These are phyloP conservation scores for Spea multiplicata DNA, from an alignment of 2,113 vertebrate species.

Conservation along the genomic window DNA sequence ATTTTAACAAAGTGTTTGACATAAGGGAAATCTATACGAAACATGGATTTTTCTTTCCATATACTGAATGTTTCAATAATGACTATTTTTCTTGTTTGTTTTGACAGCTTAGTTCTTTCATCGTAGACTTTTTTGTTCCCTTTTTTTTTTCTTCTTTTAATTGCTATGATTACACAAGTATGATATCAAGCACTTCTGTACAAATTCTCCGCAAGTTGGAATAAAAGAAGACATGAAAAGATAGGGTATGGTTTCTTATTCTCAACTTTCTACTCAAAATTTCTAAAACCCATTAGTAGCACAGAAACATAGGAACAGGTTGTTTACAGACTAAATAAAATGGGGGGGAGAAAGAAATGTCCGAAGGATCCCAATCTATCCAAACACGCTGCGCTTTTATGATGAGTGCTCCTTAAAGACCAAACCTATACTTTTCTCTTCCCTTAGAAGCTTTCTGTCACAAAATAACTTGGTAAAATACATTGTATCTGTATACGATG, in stretches of 20 bases:
- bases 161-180: slow-evolving; percentile 21
- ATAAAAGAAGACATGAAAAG: slow-evolving; percentile 26
- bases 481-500: not conserved
- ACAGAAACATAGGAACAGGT: slow-evolving; percentile 20
- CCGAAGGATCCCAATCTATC: slow-evolving; percentile 30
- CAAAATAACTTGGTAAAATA: not conserved
- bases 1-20: too few species aligned
- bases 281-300: slow-evolving; percentile 34
- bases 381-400: slow-evolving; percentile 17
- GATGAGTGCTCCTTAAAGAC: slow-evolving; percentile 24
- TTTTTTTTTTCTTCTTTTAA: slow-evolving; percentile 18
- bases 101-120: too few species aligned
- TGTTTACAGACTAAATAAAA: slow-evolving; percentile 29
- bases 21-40: too few species aligned
- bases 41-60: too few species aligned
- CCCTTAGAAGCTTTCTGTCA: slow-evolving; percentile 1
- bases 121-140: too few species aligned
- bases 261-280: slow-evolving; percentile 29
- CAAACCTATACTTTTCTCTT: slow-evolving; percentile 19
- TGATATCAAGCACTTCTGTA: slow-evolving; percentile 11
- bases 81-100: too few species aligned
- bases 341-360: not conserved
- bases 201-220: slow-evolving; percentile 13
- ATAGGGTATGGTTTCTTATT: slow-evolving; percentile 13
- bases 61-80: too few species aligned